Conservation (phyloP, 2,888 invertebrate genomes). For the Macrosoma leucophasiata region DNA sequence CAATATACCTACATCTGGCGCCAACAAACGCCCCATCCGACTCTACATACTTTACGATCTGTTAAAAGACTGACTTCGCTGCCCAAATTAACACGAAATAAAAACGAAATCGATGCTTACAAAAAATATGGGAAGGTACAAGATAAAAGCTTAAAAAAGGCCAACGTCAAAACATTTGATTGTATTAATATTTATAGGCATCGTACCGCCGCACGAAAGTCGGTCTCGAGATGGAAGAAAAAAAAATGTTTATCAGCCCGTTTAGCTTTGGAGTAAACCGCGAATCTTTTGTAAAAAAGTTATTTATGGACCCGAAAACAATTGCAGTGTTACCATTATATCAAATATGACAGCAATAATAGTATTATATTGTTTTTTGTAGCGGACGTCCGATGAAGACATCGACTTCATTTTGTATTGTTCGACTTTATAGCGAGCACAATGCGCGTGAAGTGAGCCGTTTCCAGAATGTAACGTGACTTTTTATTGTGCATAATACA, state of each 20-base stretch:
- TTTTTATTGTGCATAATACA: conserved; percentile 14
- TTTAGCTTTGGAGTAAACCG: conserved; percentile 75
- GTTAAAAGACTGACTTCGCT: conserved; percentile 75
- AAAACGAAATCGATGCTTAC: conserved; percentile 66
- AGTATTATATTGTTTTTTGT: conserved; percentile 61
- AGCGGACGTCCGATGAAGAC: conserved; percentile 52
- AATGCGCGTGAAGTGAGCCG: conserved; percentile 38
- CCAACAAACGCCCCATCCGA: conserved; percentile 40
- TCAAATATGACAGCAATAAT: conserved; percentile 71
- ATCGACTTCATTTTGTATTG: conserved; percentile 46
- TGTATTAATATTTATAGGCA: conserved; percentile 75
- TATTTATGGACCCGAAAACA: conserved; percentile 73
- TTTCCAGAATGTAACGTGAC: conserved; percentile 33
- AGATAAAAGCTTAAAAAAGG: conserved; percentile 74
- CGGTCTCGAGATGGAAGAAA: conserved; percentile 44
- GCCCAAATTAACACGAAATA: conserved; percentile 76
- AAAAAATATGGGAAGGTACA: conserved; percentile 70
- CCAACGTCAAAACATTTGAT: conserved; percentile 76
- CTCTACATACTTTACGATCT: conserved; percentile 69
- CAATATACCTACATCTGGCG: conserved; percentile 61
- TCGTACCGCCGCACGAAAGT: conserved; percentile 69
- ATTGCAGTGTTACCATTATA: conserved; percentile 73
- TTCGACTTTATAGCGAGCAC: conserved; percentile 38
- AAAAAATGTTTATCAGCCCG: conserved; percentile 74
- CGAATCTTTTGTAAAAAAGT: conserved; percentile 70